Conservation (phyloP, 2,888 invertebrate species). For the Enoplolaimus lenunculus region DNA sequence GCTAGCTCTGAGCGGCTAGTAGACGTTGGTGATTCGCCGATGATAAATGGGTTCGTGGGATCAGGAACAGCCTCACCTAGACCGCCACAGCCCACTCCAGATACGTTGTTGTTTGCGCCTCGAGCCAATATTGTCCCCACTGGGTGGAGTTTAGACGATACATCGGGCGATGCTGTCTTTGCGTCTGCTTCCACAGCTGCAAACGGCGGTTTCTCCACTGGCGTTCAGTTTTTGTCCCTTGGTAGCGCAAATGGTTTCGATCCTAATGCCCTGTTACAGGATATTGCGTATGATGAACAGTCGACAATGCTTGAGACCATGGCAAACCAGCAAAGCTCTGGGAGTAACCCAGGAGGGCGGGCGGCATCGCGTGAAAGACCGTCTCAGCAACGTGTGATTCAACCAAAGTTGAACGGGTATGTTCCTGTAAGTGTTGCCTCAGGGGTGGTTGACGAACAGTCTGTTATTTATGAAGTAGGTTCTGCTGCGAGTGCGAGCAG, state of each 20-base stretch:
- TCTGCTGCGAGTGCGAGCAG: not conserved
- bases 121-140: slow-evolving; percentile 17
- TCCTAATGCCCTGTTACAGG: slow-evolving; percentile 17
- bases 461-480: not conserved
- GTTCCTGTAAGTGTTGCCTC: not conserved
- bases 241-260: slow-evolving; percentile 12
- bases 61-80: not conserved
- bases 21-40: not conserved
- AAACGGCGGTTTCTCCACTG: not conserved
- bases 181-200: slow-evolving; percentile 21
- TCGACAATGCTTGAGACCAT: too few species aligned
- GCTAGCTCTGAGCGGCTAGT: not conserved
- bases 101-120: slow-evolving; percentile 14
- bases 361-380: not conserved
- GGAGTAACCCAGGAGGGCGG: too few species aligned
- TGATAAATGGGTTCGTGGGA: not conserved
- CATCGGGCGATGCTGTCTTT: slow-evolving; percentile 25
- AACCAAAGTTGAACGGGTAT: not conserved
- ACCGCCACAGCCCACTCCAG: not conserved
- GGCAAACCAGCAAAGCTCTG: too few species aligned
- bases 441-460: not conserved
- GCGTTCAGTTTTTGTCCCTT: slow-evolving; percentile 19
- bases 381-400: not conserved
- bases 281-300: slow-evolving; percentile 15
- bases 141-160: slow-evolving; percentile 4